phyloP scores from a whole-genome alignment of 2,797 vertebrate species.

The Fistularia tabacaria region DNA sequence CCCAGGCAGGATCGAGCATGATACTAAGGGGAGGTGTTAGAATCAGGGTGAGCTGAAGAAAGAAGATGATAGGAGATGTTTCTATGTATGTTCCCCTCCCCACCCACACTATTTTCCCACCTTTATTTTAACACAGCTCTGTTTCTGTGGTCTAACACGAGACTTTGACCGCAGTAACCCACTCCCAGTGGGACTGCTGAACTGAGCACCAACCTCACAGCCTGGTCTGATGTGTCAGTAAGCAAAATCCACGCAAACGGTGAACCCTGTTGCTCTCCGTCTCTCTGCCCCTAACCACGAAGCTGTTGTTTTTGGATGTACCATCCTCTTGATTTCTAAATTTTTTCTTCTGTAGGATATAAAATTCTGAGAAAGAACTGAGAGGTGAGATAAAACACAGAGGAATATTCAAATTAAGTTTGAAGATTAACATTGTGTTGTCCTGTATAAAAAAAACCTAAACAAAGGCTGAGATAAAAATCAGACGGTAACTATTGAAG shows the following conservation, averaged over 20 bases:
- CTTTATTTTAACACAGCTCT: constrained; percentile 45
- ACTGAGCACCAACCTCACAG: constrained; percentile 62
- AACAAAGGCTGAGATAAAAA: constrained; percentile 18
- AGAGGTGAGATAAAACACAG: constrained; percentile 11
- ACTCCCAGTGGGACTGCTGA: constrained; percentile 62
- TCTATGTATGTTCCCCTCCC: not conserved
- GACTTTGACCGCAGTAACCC: constrained; percentile 60
- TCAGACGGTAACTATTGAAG: constrained; percentile 20
- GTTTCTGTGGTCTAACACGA: constrained; percentile 54
- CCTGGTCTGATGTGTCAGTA: constrained; percentile 58
- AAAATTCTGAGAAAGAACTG: constrained; percentile 42
- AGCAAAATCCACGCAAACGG: constrained; percentile 48
- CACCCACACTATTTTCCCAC: constrained; percentile 17
- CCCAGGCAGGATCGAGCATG: constrained; percentile 30
- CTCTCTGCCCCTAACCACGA: constrained; percentile 21
- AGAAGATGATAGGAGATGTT: constrained; percentile 26
- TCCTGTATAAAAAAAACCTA: constrained; percentile 6
- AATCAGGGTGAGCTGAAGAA: constrained; percentile 10
- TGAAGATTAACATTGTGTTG: constrained; percentile 15
- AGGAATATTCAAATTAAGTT: constrained; percentile 31
- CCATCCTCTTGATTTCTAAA: constrained; percentile 43
- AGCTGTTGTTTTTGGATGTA: constrained; percentile 40
- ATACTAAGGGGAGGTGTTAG: constrained; percentile 43
- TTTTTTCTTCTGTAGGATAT: constrained; percentile 50
- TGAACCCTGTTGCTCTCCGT: constrained; percentile 33